A percentile compares a stretch with the other conserved stretches of the same genome.
These are phyloP conservation scores for Xenus cinereus DNA, from an alignment of 2,113 vertebrate genomes.

Conservation along the genomic window DNA sequence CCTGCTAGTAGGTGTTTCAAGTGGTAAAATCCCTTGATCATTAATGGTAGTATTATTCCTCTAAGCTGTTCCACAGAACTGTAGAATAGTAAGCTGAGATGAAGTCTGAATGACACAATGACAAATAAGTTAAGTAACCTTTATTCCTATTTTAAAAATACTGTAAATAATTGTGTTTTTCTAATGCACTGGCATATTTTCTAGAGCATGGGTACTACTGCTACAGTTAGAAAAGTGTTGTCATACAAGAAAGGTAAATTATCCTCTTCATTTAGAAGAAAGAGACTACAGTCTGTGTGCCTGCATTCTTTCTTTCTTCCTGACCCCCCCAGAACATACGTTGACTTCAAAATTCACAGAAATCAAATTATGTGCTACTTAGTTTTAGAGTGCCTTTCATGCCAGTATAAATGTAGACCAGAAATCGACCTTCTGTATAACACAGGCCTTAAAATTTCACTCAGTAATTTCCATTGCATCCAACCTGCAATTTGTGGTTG, in stretches of 20 bases:
- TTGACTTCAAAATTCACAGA: constrained; percentile 29
- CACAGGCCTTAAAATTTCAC: neutral
- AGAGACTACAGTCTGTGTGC: neutral
- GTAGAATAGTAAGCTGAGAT: neutral
- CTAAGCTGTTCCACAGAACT: neutral
- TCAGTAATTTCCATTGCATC: constrained; percentile 1
- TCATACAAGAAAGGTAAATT: neutral
- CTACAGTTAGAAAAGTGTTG: neutral
- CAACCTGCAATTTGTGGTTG: constrained; percentile 35
- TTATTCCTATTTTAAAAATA: neutral
- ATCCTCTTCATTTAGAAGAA: neutral
- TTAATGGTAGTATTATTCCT: neutral
- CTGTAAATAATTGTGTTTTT: neutral
- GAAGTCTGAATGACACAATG: neutral
- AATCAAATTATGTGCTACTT: constrained; percentile 51
- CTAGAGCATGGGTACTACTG: neutral
- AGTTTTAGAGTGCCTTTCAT: constrained; percentile 35
- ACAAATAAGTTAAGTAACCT: neutral
- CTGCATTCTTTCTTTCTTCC: neutral
- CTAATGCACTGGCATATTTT: neutral
- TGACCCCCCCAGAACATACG: neutral
- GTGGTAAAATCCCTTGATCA: neutral
- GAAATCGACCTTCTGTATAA: neutral
- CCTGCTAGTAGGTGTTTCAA: neutral
- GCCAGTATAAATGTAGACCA: neutral